These are phyloP conservation scores for Otolemur garnettii DNA, from an alignment of 2,113 vertebrate species.

Conservation along the genomic window DNA sequence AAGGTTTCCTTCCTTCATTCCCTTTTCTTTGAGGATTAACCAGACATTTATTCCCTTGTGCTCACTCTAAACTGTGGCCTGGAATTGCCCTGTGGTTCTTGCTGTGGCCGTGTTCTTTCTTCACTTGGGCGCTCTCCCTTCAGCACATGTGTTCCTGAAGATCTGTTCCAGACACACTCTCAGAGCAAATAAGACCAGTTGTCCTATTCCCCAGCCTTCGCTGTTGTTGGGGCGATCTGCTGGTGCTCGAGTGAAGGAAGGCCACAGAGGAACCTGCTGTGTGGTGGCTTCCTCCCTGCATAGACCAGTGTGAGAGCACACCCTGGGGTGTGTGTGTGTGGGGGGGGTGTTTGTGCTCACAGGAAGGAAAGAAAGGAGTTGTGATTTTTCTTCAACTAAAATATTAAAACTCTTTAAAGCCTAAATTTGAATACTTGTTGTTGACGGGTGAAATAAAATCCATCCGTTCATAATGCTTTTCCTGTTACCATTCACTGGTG, in stretches of 20 bases:
- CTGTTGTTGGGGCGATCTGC: neutral
- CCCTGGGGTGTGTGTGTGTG: neutral
- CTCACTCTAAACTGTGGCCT: neutral
- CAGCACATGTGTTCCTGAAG: neutral
- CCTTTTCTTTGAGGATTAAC: neutral
- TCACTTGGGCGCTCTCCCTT: neutral
- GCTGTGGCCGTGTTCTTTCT: neutral
- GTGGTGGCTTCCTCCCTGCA: neutral
- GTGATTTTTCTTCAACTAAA: slow-evolving; percentile 29
- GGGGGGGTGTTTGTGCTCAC: neutral
- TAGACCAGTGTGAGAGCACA: neutral
- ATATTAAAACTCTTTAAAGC: slow-evolving; percentile 38
- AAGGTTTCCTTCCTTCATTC: neutral
- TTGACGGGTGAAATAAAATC: neutral
- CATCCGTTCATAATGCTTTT: slow-evolving; percentile 31
- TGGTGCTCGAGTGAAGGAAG: neutral
- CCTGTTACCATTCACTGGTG: slow-evolving; percentile 11
- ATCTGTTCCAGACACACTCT: neutral
- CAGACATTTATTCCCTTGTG: neutral
- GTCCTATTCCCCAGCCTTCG: neutral
- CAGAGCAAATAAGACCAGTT: neutral
- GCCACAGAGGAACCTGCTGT: neutral
- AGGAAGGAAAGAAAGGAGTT: neutral
- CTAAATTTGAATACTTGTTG: slow-evolving; percentile 28
- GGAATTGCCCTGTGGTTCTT: neutral